phyloP scores from a whole-genome alignment of 2,797 vertebrate species.

The Urosaurus nigricauda region DNA sequence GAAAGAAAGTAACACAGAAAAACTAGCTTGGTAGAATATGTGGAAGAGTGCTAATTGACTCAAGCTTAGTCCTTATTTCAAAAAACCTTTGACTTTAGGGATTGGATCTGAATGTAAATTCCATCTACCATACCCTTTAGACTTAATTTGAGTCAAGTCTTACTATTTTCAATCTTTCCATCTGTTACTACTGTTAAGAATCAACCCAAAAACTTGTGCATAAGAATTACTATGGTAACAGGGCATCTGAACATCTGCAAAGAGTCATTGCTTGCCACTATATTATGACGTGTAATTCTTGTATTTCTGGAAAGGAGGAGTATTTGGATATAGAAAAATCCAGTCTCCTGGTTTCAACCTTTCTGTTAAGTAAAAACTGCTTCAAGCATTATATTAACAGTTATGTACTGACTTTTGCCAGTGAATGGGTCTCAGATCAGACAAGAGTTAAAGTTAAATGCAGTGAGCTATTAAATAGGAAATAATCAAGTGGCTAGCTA shows the following conservation, averaged over 20 bases:
- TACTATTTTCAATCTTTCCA: not conserved
- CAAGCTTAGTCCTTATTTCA: not conserved
- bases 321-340: not conserved
- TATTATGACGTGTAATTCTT: not conserved
- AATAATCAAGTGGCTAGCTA: not conserved
- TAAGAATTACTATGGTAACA: not conserved
- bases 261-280: not conserved
- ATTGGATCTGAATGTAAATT: not conserved
- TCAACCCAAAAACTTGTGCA: not conserved
- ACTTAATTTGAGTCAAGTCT: not conserved
- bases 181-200: not conserved
- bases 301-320: not conserved
- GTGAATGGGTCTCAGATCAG: not conserved
- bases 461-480: conserved; percentile 2
- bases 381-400: not conserved
- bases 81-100: not conserved
- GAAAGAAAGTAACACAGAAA: not conserved
- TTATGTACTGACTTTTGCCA: not conserved
- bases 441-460: conserved; percentile 4
- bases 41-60: not conserved
- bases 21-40: not conserved
- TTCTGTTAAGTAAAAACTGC: not conserved
- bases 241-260: not conserved
- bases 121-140: not conserved
- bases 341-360: not conserved